Base-by-base conservation (phyloP, 2,888 invertebrate species). In the Fragum whitleyi region DNA sequence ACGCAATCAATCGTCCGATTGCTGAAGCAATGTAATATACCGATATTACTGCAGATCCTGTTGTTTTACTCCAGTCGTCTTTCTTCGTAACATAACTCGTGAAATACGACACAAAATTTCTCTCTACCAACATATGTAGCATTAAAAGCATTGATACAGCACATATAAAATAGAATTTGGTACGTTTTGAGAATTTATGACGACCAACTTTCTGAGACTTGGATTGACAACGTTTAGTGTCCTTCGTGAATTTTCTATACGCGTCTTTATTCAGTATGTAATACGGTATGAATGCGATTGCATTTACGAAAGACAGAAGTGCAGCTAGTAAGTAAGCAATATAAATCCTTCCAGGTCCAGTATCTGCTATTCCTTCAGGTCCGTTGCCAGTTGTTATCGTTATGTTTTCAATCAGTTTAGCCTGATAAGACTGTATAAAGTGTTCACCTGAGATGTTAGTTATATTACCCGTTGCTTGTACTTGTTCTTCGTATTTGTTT, bases 11-110 rank as follows among this genome's bases (percentile, higher is more conserved):
- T 23, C 65, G 65, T 5, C 65, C 36, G 0, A 21, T 19, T 42
- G 65, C 42, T 39, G 11, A 39, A 14, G 65, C n/a, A 23, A 65
- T 65, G 36, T 36, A 65, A 42, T 65, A 65, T 11, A 42, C 23
- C 2, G 65, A 65, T 0, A n/a, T 42, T 5, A 23, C 39, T 26
- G 42, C 19, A 1, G 65, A 65, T 9, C 65, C 65, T 5, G 16
- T 11, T 2, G 65, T 42, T 42, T 65, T 65, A 21, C 16, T 42
- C 65, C 65, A 65, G 6, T 23, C 42, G 2, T 23, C 9, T 26
- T 65, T n/a, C 6, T 21, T 42, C 23, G 39, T 26, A n/a, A 65
- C 21, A 36, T 42, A 65, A 21, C 23, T 65, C 21, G 42, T 39
- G 19, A 65, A 65, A 42, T 65, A 65, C 21, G 36, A 21, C 2